Evolutionary conservation across 2,888 invertebrate species (phyloP), one percentile per base, ranked within the genome.

Genomic region (Bugulina stolonifera): DNA sequence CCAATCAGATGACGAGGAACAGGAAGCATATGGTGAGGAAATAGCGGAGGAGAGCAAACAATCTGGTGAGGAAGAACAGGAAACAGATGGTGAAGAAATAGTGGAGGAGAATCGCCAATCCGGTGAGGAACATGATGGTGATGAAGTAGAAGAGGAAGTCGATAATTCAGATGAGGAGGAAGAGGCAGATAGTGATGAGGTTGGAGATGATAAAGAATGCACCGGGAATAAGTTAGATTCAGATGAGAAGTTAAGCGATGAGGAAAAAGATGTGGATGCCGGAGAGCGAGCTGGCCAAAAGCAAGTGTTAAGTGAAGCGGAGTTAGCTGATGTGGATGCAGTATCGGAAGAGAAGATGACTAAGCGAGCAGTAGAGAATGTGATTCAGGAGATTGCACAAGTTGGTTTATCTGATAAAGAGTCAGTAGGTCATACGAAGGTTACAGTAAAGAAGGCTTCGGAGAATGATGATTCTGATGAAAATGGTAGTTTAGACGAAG

Each of bases 141-240:
- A 18, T 71, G 27, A 22, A 29, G 55, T 14, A 10, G 25, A 71
- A 34, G 69, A 43, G 43, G 35, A 27, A 27, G 43, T 14, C n/a
- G 43, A 10, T 35, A 23, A 3, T 25, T 34, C 5, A 10, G 35
- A 25, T 22, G 54, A 22, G 34, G 25, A 72, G 22, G 55, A 72
- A 54, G 55, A 71, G 29, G 52, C 27, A 23, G 34, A 32, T 29
- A 43, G 29, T 73, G 71, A 52, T 18, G 22, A 54, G 25, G 71
- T 35, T 25, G 25, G 35, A 54, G 71, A 54, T 52, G 52, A 52
- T 18, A 32, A 34, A 25, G 69, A 69, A 27, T 22, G 29, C 29
- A 29, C 14, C 29, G 25, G 2, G 22, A 14, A 52, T 69, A 34
- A 32, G 10, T 14, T 3, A 25, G 69, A 69, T 69, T 14, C n/a